Conservation (phyloP, 2,797 vertebrate genomes). For the Paguma larvata region DNA sequence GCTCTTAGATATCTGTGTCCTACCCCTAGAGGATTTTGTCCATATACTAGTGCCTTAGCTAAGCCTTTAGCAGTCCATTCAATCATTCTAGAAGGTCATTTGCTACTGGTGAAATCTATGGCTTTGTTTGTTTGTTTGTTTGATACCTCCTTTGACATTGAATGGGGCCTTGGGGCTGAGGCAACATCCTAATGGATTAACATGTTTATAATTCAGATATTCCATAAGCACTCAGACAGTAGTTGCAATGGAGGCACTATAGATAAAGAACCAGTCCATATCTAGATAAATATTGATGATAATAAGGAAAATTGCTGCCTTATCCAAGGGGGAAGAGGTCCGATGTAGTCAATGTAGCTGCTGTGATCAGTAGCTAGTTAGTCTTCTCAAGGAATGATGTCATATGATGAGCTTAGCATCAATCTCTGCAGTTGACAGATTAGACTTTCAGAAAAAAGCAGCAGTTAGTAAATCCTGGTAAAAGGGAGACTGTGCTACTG, state of each 20-base stretch:
- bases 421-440: background rate
- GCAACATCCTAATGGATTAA: background rate
- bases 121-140: background rate
- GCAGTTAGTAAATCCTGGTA: background rate
- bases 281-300: background rate
- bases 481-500: background rate
- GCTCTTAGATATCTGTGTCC: background rate
- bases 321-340: background rate
- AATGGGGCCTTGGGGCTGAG: background rate
- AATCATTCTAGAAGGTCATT: background rate
- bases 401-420: background rate
- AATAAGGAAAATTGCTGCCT: background rate
- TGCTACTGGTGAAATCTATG: background rate
- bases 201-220: background rate
- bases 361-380: background rate
- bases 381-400: background rate
- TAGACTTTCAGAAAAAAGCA: background rate
- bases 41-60: background rate
- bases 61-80: background rate
- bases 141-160: background rate
- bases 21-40: background rate
- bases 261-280: background rate
- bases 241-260: background rate
- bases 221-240: background rate
- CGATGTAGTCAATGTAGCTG: background rate